Base-by-base conservation (phyloP, 1,140 invertebrate genomes). In the Dendroctonus ponderosae region DNA sequence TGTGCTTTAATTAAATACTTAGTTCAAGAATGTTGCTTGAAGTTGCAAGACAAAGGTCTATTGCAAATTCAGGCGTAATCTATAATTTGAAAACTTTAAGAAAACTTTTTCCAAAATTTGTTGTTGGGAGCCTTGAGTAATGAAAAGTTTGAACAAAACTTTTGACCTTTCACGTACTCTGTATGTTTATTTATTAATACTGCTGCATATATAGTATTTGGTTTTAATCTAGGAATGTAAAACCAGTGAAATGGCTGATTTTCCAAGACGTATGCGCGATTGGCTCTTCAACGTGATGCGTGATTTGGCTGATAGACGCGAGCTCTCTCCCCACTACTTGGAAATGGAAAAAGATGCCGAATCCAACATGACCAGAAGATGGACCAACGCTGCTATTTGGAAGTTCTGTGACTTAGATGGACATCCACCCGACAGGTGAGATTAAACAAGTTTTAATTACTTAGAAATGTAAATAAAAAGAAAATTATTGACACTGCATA, bases 201-300 rank as follows among this genome's bases (percentile, higher is more conserved):
- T 59, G 37, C 54, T 7, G 37, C 26, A 26, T 5, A 40, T 15
- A 9, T 44, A 68, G 65, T 26, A 3, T 26, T 26, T 26, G 26
- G 26, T 26, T 26, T 26, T 26, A 26, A 26, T n/a, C n/a, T 64
- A 76, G 86, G 83, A 85, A 71, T 97, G 95, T 79, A 85, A 83
- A 38, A 83, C 88, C 42, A 90, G 89, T 64, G 92, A 97, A 78
- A 90, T 96, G 87, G 81, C 85, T 5, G 93, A 96, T 81, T 96
- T 96, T 79, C 93, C 93, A 15, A 85, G 94, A 26, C 86, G 95
- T 71, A 97, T 97, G 94, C 87, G 93, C 48, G 95, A 97, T 74
- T 97, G 95, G 95, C 85, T 97, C 6, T 97, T 96, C 84, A 95
- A 96, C 83, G 91, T 97, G 57, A 94, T 96, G 93, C 86, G 92